These are phyloP conservation scores for Cyclargus thomasi DNA, from an alignment of 1,140 invertebrate species.

Conservation along the genomic window DNA sequence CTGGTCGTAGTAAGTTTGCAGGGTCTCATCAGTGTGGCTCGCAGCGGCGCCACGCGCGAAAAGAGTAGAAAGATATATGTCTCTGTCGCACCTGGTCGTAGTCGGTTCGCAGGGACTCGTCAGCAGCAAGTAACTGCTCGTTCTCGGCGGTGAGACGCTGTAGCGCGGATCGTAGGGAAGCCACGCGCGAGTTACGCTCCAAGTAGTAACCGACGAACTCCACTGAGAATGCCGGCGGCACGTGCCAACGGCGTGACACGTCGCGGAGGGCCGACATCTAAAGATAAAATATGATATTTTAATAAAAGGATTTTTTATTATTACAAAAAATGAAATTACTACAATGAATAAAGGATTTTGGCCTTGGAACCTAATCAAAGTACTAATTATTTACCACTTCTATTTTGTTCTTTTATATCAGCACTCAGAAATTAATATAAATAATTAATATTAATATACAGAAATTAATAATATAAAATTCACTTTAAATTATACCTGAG, in stretches of 20 bases:
- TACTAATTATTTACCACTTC: too few relatives aligned
- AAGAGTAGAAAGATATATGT: background rate
- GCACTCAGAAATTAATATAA: too few relatives aligned
- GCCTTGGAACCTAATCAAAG: too few relatives aligned
- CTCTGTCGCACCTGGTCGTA: conserved; percentile 81
- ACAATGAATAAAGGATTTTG: too few relatives aligned
- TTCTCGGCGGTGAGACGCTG: conserved; percentile 87
- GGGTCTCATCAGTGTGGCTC: conserved; percentile 82
- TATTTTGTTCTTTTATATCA: too few relatives aligned
- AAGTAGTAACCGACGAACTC: conserved; percentile 97
- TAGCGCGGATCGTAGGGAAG: conserved; percentile 84
- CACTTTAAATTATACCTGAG: conserved; percentile 79
- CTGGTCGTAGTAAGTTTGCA: conserved; percentile 86
- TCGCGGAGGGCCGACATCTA: conserved; percentile 85
- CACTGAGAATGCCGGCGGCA: conserved; percentile 92
- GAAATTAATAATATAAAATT: too few relatives aligned
- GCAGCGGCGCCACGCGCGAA: conserved; percentile 84
- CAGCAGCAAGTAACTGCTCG: conserved; percentile 82
- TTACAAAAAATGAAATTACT: background rate
- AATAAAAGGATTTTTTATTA: too few relatives aligned
- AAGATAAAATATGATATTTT: background rate
- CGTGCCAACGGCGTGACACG: conserved; percentile 94
- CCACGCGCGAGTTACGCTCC: conserved; percentile 87
- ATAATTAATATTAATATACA: too few relatives aligned
- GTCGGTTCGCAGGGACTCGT: conserved; percentile 80